A percentile compares a stretch with the other conserved stretches of the same genome.
These are phyloP conservation scores for Machaerirhynchus nigripectus DNA, from an alignment of 2,113 vertebrate species.

Conservation along the genomic window DNA sequence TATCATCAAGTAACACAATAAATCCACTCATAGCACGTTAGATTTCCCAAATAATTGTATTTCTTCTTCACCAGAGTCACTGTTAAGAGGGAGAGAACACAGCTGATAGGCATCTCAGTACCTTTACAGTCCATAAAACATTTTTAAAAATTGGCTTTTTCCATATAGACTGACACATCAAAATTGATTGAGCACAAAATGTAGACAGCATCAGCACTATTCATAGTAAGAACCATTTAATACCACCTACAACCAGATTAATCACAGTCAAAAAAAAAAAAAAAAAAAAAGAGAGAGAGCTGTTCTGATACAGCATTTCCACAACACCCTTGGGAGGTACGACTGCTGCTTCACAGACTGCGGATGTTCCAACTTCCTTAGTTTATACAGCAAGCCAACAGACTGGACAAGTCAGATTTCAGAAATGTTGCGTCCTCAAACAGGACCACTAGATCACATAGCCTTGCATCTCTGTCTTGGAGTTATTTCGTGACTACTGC, in stretches of 20 bases:
- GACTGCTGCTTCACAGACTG: background rate
- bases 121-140: background rate
- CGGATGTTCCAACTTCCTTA: conserved; percentile 13
- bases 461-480: background rate
- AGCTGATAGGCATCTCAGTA: background rate
- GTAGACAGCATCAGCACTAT: background rate
- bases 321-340: background rate
- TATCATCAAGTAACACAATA: background rate
- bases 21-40: background rate
- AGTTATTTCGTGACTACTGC: background rate
- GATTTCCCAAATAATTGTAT: background rate
- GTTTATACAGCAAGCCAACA: background rate
- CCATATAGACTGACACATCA: background rate
- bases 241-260: background rate
- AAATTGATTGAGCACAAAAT: background rate
- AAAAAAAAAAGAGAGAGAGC: background rate
- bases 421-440: background rate
- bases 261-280: background rate
- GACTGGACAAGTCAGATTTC: background rate
- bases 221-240: background rate
- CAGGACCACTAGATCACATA: rapidly evolving
- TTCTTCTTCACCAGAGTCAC: background rate
- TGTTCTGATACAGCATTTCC: background rate
- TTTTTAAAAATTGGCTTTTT: rapidly evolving
- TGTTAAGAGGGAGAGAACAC: background rate